Evolutionary conservation across 1,140 invertebrate genomes (phyloP).

Genomic region (Drosophila varians): DNA sequence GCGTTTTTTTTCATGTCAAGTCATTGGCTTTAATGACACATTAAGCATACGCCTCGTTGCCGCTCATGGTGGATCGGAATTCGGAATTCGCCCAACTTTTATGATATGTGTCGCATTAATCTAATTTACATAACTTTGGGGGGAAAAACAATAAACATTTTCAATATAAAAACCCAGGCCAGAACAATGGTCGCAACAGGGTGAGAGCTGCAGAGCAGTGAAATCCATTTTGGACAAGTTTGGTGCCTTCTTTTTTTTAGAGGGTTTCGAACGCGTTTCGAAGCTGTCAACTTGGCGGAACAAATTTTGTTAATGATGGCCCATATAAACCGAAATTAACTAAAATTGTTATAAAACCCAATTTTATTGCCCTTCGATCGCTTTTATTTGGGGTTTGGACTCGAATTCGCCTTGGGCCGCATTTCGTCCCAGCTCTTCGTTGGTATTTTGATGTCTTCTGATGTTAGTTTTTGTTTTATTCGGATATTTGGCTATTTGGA

Average conservation of each 20-base stretch:
- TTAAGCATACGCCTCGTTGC: slow-evolving; percentile 79
- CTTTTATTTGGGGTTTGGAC: slow-evolving; percentile 7
- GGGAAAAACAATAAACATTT: slow-evolving; percentile 59
- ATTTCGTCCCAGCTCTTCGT: slow-evolving; percentile 31
- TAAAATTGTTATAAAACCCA: slow-evolving; percentile 73
- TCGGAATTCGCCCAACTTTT: slow-evolving; percentile 58
- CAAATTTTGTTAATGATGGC: slow-evolving; percentile 75
- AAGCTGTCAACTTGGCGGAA: slow-evolving; percentile 74
- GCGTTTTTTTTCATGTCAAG: slow-evolving; percentile 49
- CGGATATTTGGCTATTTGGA: slow-evolving; percentile 40
- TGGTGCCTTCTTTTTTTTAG: slow-evolving; percentile 21
- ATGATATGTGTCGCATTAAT: slow-evolving; percentile 46
- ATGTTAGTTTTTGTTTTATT: slow-evolving; percentile 1
- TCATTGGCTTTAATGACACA: slow-evolving; percentile 76
- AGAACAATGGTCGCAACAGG: slow-evolving; percentile 45
- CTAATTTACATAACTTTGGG: slow-evolving; percentile 65
- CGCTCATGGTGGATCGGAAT: slow-evolving; percentile 51
- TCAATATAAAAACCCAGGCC: slow-evolving; percentile 47
- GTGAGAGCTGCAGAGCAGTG: slow-evolving; percentile 43
- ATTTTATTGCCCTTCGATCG: slow-evolving; percentile 53
- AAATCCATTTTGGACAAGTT: slow-evolving; percentile 50
- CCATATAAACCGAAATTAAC: slow-evolving; percentile 64
- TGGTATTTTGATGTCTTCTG: slow-evolving; percentile 17
- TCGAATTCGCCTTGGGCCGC: slow-evolving; percentile 21
- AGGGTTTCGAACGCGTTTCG: slow-evolving; percentile 46